Conservation (phyloP, 2,797 vertebrate species). For the Coluber constrictor region DNA sequence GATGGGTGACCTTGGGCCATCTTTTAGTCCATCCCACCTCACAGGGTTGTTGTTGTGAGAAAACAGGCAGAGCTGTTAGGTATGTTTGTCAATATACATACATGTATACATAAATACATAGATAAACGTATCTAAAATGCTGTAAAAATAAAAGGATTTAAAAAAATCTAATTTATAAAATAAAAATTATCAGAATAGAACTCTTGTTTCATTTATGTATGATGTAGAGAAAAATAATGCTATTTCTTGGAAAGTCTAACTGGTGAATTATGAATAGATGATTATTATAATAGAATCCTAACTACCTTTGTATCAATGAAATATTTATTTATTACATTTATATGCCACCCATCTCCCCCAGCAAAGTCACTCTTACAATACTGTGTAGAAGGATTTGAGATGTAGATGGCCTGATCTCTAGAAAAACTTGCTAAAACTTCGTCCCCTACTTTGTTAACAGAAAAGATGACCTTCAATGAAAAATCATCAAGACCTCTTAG, state of each 20-base stretch:
- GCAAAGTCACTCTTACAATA: conserved; percentile 32
- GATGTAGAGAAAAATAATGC: conserved; percentile 33
- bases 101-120: not conserved
- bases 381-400: conserved; percentile 53
- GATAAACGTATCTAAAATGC: not conserved
- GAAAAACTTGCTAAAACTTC: conserved; percentile 43
- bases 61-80: not conserved
- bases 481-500: conserved; percentile 17
- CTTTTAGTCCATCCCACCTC: not conserved
- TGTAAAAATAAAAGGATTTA: conserved; percentile 41
- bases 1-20: not conserved
- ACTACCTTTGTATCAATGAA: conserved; percentile 35
- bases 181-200: conserved; percentile 33
- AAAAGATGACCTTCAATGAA: conserved; percentile 38
- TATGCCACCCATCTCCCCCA: not conserved
- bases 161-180: conserved; percentile 50
- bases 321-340: not conserved
- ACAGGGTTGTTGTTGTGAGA: not conserved
- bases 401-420: conserved; percentile 38
- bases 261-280: conserved; percentile 39
- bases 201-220: conserved; percentile 46
- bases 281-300: conserved; percentile 49
- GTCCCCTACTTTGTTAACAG: conserved; percentile 37
- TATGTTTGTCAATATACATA: not conserved
- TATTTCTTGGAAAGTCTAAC: conserved; percentile 37